Evolutionary conservation across 2,113 vertebrate species (phyloP).

Genomic region (Stictonetta naevosa): DNA sequence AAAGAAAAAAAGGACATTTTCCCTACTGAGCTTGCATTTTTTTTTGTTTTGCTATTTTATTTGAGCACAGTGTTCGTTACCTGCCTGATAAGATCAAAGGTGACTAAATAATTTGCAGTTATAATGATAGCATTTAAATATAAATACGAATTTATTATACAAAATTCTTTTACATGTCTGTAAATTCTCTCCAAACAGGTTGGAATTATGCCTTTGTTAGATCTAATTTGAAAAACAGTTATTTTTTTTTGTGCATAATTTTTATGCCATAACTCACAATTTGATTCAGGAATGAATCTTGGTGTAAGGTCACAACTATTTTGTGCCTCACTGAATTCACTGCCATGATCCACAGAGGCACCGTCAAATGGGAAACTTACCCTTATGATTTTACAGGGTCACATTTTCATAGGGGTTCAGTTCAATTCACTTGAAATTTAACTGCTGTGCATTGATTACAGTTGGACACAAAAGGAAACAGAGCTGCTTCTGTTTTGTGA

Average conservation of each 20-base stretch:
- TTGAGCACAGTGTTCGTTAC: neutral
- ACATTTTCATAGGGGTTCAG: neutral
- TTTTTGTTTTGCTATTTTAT: neutral
- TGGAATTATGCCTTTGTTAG: neutral
- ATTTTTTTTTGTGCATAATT: neutral
- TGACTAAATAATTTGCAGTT: neutral
- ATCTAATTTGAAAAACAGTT: neutral
- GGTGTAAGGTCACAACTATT: neutral
- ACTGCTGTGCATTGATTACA: neutral
- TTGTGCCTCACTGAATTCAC: neutral
- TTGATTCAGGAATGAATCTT: neutral
- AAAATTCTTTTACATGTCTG: neutral
- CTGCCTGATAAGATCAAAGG: neutral
- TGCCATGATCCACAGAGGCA: neutral
- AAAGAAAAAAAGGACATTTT: neutral
- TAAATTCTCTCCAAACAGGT: neutral
- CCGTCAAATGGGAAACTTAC: neutral
- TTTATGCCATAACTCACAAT: neutral
- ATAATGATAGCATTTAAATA: neutral
- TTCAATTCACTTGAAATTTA: neutral
- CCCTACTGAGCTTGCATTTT: neutral
- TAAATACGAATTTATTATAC: neutral
- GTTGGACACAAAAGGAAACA: neutral
- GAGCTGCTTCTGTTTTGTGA: neutral
- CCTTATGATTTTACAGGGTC: neutral